phyloP scores from a whole-genome alignment of 2,888 invertebrate species.

The Acanthopleura granulata region DNA sequence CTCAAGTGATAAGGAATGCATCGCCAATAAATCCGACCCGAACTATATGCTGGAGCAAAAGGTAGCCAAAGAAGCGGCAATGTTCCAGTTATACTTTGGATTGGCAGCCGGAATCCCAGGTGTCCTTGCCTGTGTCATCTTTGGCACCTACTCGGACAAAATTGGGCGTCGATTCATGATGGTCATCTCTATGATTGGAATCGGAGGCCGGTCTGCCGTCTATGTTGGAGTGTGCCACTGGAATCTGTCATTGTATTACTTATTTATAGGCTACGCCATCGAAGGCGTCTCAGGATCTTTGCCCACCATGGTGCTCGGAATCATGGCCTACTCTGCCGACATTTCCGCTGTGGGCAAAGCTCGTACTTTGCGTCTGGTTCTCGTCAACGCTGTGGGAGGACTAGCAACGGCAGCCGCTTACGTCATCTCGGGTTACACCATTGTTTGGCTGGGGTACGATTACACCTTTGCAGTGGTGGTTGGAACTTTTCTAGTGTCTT shows the following conservation, averaged over 20 bases:
- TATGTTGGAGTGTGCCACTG: slow-evolving; percentile 23
- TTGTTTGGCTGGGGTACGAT: slow-evolving; percentile 32
- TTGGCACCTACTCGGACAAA: slow-evolving; percentile 18
- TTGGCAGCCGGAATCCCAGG: slow-evolving; percentile 10
- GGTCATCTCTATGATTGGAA: not conserved
- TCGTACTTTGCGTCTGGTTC: slow-evolving; percentile 31
- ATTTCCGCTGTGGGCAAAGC: slow-evolving; percentile 28
- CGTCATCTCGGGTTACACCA: slow-evolving; percentile 29
- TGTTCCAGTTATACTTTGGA: not conserved
- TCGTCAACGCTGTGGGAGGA: slow-evolving; percentile 10
- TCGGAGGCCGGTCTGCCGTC: not conserved
- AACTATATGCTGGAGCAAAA: not conserved
- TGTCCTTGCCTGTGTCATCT: not conserved
- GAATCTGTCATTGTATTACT: not conserved
- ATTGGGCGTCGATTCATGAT: slow-evolving; percentile 12
- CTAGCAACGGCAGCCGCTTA: not conserved
- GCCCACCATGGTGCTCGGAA: slow-evolving; percentile 31
- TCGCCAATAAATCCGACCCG: not conserved
- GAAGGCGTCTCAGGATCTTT: slow-evolving; percentile 39
- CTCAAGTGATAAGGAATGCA: not conserved
- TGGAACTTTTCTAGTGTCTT: slow-evolving; percentile 13
- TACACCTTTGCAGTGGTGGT: slow-evolving; percentile 30
- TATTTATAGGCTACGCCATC: slow-evolving; percentile 26
- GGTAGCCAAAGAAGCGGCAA: not conserved
- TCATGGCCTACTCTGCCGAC: slow-evolving; percentile 37